Evolutionary conservation across 2,888 invertebrate species (phyloP).

Genomic region (Aporophyla lueneburgensis): DNA sequence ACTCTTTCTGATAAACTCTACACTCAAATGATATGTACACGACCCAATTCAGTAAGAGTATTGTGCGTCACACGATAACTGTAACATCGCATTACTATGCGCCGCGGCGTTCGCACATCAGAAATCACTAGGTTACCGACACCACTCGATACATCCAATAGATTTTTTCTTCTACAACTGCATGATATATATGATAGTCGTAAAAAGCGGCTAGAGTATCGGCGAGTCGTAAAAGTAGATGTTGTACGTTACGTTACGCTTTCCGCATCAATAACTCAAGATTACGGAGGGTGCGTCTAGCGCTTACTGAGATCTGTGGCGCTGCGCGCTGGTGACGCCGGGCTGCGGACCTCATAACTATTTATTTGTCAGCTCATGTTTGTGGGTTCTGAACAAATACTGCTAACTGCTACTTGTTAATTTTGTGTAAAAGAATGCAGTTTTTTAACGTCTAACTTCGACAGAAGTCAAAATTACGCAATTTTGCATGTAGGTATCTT

Average conservation of each 20-base stretch:
- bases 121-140: slow-evolving; percentile 83
- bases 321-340: slow-evolving; percentile 51
- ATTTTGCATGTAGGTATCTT: not conserved
- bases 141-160: slow-evolving; percentile 82
- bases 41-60: slow-evolving; percentile 72
- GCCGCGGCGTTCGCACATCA: slow-evolving; percentile 76
- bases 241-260: slow-evolving; percentile 82
- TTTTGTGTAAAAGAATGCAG: slow-evolving; percentile 28
- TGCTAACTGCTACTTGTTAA: slow-evolving; percentile 13
- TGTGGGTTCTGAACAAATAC: slow-evolving; percentile 46
- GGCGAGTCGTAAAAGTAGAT: slow-evolving; percentile 86
- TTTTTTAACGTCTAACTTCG: slow-evolving; percentile 8
- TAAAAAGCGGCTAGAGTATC: slow-evolving; percentile 85
- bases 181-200: slow-evolving; percentile 85
- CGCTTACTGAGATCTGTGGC: slow-evolving; percentile 64
- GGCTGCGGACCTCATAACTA: slow-evolving; percentile 34
- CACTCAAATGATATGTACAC: slow-evolving; percentile 67
- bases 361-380: slow-evolving; percentile 45
- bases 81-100: slow-evolving; percentile 78
- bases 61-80: slow-evolving; percentile 70
- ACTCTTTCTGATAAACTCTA: slow-evolving; percentile 56
- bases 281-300: slow-evolving; percentile 75
- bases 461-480: not conserved
- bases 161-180: slow-evolving; percentile 84
- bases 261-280: slow-evolving; percentile 89